phyloP scores from a whole-genome alignment of 2,888 invertebrate species.

The Ennomos quercinarius region DNA sequence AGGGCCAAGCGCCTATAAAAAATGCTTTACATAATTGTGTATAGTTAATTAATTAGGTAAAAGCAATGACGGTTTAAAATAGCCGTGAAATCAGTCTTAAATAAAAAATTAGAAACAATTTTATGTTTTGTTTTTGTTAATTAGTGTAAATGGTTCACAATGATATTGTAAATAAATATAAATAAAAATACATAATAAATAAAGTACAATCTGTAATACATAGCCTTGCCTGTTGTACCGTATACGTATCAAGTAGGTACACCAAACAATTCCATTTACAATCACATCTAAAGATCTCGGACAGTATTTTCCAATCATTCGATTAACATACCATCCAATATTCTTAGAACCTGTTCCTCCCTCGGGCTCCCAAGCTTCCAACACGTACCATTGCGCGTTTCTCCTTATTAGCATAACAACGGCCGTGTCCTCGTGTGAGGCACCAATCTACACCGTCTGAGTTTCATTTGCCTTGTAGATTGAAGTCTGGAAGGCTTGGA shows the following conservation, averaged over 20 bases:
- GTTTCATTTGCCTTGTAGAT: slow-evolving; percentile 48
- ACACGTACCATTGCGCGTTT: slow-evolving; percentile 40
- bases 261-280: slow-evolving; percentile 13
- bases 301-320: slow-evolving; percentile 25
- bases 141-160: too few species aligned
- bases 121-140: too few species aligned
- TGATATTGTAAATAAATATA: too few species aligned
- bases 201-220: too few species aligned
- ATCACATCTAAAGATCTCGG: slow-evolving; percentile 13
- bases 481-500: slow-evolving; percentile 5
- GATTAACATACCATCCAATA: slow-evolving; percentile 25
- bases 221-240: too few species aligned
- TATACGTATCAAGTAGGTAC: not conserved
- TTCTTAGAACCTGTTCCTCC: slow-evolving; percentile 29
- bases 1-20: too few species aligned
- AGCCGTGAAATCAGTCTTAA: too few species aligned
- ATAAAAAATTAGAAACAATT: too few species aligned
- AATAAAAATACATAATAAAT: too few species aligned
- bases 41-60: too few species aligned
- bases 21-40: too few species aligned
- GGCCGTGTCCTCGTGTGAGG: slow-evolving; percentile 30
- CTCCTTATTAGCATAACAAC: slow-evolving; percentile 59
- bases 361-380: slow-evolving; percentile 4
- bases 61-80: too few species aligned
- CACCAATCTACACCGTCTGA: slow-evolving; percentile 25